Conservation (phyloP, 2,797 vertebrate genomes). For the Calcarius lapponicus region DNA sequence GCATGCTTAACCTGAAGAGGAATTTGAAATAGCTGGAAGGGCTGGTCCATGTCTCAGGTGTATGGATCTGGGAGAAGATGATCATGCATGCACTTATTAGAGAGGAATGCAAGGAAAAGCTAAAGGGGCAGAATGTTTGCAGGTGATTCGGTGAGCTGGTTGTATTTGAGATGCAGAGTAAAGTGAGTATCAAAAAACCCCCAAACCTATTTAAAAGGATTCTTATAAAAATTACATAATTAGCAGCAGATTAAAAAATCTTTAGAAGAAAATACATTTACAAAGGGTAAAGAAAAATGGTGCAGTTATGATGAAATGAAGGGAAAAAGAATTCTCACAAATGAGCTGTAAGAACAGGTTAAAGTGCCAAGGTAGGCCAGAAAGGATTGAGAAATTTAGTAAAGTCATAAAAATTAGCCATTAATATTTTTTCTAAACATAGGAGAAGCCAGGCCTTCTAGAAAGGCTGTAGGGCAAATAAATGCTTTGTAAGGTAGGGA, state of each 20-base stretch:
- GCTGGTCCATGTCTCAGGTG: not conserved
- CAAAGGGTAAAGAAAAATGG: not conserved
- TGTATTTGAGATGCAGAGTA: not conserved
- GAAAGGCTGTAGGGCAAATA: not conserved
- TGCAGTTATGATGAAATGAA: not conserved
- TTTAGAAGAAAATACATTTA: not conserved
- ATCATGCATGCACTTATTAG: not conserved
- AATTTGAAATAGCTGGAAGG: not conserved
- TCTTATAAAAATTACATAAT: not conserved
- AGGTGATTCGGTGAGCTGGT: not conserved
- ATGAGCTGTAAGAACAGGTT: not conserved
- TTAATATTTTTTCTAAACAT: not conserved
- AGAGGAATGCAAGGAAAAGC: not conserved
- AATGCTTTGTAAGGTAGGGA: not conserved
- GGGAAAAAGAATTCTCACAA: not conserved
- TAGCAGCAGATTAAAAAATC: not conserved
- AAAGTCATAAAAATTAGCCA: not conserved
- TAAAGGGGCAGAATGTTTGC: not conserved
- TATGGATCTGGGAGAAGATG: not conserved
- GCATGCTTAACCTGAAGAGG: not conserved
- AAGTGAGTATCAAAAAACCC: not conserved
- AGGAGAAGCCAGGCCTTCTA: not conserved
- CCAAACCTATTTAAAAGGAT: not conserved
- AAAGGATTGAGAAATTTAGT: not conserved
- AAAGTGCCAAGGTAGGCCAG: not conserved